phyloP scores from a whole-genome alignment of 2,888 invertebrate species.

The Laothoe populi region DNA sequence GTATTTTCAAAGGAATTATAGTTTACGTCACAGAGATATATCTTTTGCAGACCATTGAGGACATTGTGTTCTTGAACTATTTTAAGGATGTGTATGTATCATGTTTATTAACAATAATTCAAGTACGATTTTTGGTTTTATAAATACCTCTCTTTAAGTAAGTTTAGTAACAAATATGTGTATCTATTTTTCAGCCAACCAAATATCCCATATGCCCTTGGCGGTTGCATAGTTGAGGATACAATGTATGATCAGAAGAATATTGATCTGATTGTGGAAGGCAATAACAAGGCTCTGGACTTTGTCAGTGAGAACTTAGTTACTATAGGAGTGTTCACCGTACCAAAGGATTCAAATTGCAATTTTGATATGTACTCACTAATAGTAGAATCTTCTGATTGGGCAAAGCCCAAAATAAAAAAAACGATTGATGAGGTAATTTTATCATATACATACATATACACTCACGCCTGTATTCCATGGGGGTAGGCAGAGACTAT shows the following conservation, averaged over 20 bases:
- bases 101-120: slow-evolving; percentile 12
- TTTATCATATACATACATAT: slow-evolving; percentile 16
- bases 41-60: slow-evolving; percentile 64
- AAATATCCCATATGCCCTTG: slow-evolving; percentile 72
- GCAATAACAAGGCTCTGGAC: slow-evolving; percentile 53
- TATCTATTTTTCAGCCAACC: slow-evolving; percentile 66
- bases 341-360: slow-evolving; percentile 54
- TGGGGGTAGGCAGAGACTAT: too few species aligned
- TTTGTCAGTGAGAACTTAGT: slow-evolving; percentile 67
- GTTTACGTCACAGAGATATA: slow-evolving; percentile 77
- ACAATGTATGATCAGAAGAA: slow-evolving; percentile 57
- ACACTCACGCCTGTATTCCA: too few species aligned
- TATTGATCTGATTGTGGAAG: slow-evolving; percentile 56
- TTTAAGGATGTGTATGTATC: slow-evolving; percentile 70
- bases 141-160: too few species aligned
- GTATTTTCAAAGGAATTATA: slow-evolving; percentile 67
- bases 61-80: slow-evolving; percentile 70
- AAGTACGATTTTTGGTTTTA: too few species aligned
- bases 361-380: slow-evolving; percentile 74
- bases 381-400: slow-evolving; percentile 65
- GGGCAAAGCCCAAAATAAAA: slow-evolving; percentile 67
- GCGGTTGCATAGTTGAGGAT: slow-evolving; percentile 77
- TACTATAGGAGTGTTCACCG: slow-evolving; percentile 69
- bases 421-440: slow-evolving; percentile 66
- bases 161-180: too few species aligned